Conservation (phyloP, 2,888 invertebrate species). For the Aleiodes testaceus region DNA sequence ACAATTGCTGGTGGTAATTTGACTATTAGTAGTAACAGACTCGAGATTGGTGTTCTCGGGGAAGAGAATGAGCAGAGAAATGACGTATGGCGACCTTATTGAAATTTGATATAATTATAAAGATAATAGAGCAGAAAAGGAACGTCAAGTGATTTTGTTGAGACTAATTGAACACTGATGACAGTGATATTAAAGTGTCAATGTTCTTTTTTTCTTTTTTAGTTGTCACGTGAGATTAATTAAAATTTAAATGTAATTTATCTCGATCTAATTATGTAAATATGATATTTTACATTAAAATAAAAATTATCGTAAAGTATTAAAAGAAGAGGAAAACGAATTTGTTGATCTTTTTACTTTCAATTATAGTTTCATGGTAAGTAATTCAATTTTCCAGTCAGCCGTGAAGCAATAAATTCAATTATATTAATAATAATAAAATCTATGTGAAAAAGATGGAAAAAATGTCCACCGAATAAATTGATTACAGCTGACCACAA, state of each 20-base stretch:
- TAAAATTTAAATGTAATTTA: conserved; percentile 22
- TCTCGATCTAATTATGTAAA: conserved; percentile 59
- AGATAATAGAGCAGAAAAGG: background rate
- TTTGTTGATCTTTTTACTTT: background rate
- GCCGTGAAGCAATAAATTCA: background rate
- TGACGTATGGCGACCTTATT: conserved; percentile 86
- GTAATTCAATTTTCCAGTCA: background rate
- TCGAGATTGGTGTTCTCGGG: conserved; percentile 75
- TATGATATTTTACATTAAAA: conserved; percentile 71
- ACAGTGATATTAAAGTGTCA: conserved; percentile 36
- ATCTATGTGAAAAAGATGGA: background rate
- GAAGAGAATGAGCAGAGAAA: conserved; percentile 75
- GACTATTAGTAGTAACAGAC: conserved; percentile 74
- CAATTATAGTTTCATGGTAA: background rate
- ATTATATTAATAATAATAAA: conserved; percentile 1
- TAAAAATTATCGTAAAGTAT: conserved; percentile 55
- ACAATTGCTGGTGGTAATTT: conserved; percentile 73
- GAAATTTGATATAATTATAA: conserved; percentile 63
- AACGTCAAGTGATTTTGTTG: background rate
- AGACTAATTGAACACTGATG: conserved; percentile 18
- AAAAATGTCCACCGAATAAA: conserved; percentile 2
- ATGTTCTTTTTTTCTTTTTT: conserved; percentile 28
- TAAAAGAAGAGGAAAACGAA: background rate
- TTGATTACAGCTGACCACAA: background rate
- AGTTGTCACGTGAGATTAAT: background rate